Conservation (phyloP, 2,113 vertebrate genomes). For the Centrocercus urophasianus region DNA sequence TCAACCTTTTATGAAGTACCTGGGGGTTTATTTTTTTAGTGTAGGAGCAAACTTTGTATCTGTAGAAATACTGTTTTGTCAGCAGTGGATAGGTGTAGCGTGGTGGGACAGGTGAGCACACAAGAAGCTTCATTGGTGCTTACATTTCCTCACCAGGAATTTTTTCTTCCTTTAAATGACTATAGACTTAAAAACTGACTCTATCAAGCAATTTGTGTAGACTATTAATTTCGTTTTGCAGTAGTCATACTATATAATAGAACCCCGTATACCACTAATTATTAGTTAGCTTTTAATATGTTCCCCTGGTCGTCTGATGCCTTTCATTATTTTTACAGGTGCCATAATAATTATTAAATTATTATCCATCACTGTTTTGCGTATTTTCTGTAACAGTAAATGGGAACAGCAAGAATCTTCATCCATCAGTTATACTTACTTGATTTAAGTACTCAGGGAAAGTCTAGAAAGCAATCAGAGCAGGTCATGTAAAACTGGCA, state of each 20-base stretch:
- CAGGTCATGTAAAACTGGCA: neutral
- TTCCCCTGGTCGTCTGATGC: neutral
- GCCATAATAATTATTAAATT: neutral
- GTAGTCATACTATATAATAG: neutral
- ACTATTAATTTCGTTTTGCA: neutral
- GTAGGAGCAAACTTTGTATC: neutral
- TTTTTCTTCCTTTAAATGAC: neutral
- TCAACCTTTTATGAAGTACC: neutral
- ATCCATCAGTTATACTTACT: neutral
- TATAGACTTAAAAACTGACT: slow-evolving; percentile 18
- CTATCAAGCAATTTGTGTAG: neutral
- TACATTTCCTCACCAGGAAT: neutral
- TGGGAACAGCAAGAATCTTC: neutral
- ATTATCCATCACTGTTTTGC: neutral
- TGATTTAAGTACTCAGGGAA: neutral
- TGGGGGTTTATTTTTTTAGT: neutral
- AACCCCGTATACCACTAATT: neutral
- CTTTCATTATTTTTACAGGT: neutral
- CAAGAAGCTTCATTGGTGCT: neutral
- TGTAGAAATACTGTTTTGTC: neutral
- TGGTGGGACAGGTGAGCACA: neutral
- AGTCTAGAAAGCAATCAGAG: neutral
- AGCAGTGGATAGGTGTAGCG: neutral
- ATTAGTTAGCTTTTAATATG: neutral
- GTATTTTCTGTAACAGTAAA: neutral